Evolutionary conservation across 30 jellyfish, hydroid and myxozoan genomes (phyloP), one percentile per base, ranked within the genome.

Genomic region (Turritopsis rubra): DNA sequence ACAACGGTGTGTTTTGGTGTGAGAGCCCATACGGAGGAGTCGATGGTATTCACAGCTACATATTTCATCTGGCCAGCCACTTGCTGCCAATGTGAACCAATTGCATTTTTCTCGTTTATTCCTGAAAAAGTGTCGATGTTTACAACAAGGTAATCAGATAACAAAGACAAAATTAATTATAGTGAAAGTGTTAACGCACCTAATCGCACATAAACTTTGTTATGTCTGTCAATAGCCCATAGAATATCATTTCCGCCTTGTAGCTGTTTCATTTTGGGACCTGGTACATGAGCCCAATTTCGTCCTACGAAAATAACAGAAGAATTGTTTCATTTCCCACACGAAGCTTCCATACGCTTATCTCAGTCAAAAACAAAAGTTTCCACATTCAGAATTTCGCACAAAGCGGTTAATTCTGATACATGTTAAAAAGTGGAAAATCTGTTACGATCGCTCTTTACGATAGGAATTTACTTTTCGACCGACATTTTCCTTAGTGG

Each of bases 161-260:
- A 41, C 60, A 41, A 41, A 41, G 13, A 5, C 5, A 3, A 41
- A 41, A 41, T 41, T 3, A 5, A 3, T 41, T 41, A 41, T 41
- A 41, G 9, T 3, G 60, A 41, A 5, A 41, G 60, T 3, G 13
- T 41, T 5, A 23, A 68, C 77, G 28, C 30, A 68, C 77, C 77
- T 68, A 68, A 27, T 68, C 77, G 77, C 28, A 68, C 77, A 68
- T 68, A 27, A 16, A 68, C 30, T 68, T 68, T 68, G 77, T 68
- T 68, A 22, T 68, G 28, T 9, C 30, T 9, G 77, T 68, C 77
- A n/a, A 68, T 27, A 16, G 31, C 77, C 77, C 77, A 68, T 68
- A 68, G 17, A n/a, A 68, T 68, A 68, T 68, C 77, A 68, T 68
- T 27, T 0, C 77, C 77, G 9, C 31, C 30, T n/a, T 68, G 77